Conservation (phyloP, 2,113 vertebrate genomes). For the Apus apus region DNA sequence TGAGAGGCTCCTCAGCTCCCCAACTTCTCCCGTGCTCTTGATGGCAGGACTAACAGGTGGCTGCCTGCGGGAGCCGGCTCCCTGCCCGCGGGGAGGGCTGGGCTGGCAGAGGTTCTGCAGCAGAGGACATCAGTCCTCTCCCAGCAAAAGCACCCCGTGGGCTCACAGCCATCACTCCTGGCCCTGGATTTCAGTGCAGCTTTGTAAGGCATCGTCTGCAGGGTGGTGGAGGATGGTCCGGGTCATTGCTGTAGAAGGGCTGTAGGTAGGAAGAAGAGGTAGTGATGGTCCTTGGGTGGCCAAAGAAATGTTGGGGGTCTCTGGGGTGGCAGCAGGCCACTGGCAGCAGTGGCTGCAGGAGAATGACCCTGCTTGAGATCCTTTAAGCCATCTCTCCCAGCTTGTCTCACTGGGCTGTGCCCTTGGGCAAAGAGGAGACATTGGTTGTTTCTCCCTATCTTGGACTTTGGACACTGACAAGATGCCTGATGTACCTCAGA, state of each 20-base stretch:
- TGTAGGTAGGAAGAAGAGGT: neutral
- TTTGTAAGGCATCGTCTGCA: neutral
- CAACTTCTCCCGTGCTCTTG: neutral
- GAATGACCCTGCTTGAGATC: neutral
- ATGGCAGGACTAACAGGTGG: neutral
- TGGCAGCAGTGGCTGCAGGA: neutral
- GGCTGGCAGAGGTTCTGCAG: neutral
- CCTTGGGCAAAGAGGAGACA: neutral
- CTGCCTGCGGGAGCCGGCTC: neutral
- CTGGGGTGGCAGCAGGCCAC: neutral
- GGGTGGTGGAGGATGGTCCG: neutral
- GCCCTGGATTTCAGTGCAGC: neutral
- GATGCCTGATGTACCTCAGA: neutral
- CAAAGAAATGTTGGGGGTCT: neutral
- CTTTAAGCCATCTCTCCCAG: neutral
- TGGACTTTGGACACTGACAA: fast-evolving
- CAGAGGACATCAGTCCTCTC: neutral
- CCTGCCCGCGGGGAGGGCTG: neutral
- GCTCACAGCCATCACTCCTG: neutral
- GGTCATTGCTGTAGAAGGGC: neutral
- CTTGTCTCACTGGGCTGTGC: neutral
- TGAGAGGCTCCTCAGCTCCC: neutral
- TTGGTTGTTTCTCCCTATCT: neutral
- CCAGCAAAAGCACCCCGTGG: neutral
- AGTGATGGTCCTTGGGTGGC: neutral